Evolutionary conservation across 64 coral and sea anemone species (phyloP).

Genomic region (Catalaphyllia jardinei): DNA sequence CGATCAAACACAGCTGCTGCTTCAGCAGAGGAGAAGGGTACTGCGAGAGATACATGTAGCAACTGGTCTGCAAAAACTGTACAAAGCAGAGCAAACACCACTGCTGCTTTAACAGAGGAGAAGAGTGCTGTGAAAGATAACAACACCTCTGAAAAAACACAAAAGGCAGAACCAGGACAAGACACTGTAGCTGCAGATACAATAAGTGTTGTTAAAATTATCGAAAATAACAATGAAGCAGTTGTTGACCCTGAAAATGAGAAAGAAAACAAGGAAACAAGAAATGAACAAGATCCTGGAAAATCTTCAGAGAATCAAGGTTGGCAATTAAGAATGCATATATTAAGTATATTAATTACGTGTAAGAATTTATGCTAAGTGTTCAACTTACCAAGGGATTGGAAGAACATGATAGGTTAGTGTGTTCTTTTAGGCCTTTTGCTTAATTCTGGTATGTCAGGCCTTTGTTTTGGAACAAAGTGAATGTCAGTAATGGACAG

Average conservation of each 20-base stretch:
- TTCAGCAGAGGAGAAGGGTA: neutral
- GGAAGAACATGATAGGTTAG: too few relatives aligned
- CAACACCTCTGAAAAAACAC: neutral
- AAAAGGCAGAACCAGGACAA: neutral
- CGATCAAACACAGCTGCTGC: neutral
- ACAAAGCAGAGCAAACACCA: neutral
- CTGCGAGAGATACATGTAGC: neutral
- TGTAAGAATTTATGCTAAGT: too few relatives aligned
- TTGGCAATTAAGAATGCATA: neutral
- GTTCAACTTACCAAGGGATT: too few relatives aligned
- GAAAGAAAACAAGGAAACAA: neutral
- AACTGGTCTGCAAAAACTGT: neutral
- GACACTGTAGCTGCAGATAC: conserved; percentile 31
- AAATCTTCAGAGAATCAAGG: neutral
- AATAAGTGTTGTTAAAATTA: neutral
- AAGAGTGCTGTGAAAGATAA: neutral
- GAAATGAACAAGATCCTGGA: neutral
- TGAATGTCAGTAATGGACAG: too few relatives aligned
- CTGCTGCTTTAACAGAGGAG: neutral
- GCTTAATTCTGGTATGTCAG: too few relatives aligned
- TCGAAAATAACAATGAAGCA: conserved; percentile 30
- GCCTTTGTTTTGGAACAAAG: too few relatives aligned
- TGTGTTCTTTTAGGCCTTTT: too few relatives aligned
- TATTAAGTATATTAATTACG: too few relatives aligned
- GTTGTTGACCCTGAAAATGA: conserved; percentile 3